Conservation (phyloP, 2,888 invertebrate species). For the Mythimna vitellina region DNA sequence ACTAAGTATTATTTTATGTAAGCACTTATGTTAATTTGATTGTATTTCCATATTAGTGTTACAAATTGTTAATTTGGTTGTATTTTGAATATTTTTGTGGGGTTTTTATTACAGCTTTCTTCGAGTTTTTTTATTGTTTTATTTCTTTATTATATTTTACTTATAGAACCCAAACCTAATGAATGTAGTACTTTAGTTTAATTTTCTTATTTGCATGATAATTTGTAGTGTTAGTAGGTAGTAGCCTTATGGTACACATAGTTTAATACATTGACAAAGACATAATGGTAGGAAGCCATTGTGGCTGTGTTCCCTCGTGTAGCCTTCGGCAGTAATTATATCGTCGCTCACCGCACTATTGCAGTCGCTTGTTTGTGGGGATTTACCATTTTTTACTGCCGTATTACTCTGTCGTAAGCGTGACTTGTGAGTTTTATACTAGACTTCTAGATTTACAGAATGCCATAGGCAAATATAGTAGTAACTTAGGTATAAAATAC, state of each 20-base stretch:
- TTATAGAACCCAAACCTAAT: conserved; percentile 12
- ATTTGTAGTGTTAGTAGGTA: conserved; percentile 23
- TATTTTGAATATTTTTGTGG: conserved; percentile 65
- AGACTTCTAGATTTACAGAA: conserved; percentile 26
- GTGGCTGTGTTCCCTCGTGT: conserved; percentile 77
- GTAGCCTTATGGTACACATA: conserved; percentile 40
- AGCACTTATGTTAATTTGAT: conserved; percentile 55
- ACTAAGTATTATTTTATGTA: conserved; percentile 61
- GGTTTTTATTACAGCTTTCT: conserved; percentile 74
- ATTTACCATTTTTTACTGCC: conserved; percentile 66
- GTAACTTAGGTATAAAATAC: neutral
- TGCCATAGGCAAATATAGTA: conserved; percentile 7
- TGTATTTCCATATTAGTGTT: conserved; percentile 55
- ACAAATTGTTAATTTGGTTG: conserved; percentile 64
- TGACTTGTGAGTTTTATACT: conserved; percentile 30
- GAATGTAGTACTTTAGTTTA: conserved; percentile 8
- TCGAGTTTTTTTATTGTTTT: conserved; percentile 72
- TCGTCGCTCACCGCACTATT: conserved; percentile 66
- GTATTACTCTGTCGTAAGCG: conserved; percentile 30
- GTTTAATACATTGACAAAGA: conserved; percentile 62
- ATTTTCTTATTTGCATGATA: conserved; percentile 23
- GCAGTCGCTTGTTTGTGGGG: conserved; percentile 60
- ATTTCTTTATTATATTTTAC: conserved; percentile 64
- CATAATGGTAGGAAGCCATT: conserved; percentile 78
- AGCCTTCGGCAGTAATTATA: conserved; percentile 81